Evolutionary conservation across 2,888 invertebrate species (phyloP).

Genomic region (Pheosia gnoma): DNA sequence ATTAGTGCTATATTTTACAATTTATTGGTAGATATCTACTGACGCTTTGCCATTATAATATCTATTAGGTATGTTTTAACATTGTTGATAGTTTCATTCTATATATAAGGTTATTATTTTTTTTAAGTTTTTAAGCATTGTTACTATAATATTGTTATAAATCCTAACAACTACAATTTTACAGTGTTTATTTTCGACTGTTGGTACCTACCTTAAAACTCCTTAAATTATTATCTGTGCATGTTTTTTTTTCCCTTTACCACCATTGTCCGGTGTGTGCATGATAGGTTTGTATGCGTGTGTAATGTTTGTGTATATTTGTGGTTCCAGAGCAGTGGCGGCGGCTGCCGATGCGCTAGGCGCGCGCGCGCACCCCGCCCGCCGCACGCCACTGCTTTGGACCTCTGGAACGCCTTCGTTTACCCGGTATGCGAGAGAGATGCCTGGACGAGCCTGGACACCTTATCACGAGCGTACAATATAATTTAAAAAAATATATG

Average conservation of each 20-base stretch:
- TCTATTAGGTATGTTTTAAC: no score
- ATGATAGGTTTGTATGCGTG: constrained; percentile 47
- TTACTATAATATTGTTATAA: neutral
- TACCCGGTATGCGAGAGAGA: constrained; percentile 85
- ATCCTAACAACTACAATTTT: no score
- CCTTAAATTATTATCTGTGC: constrained; percentile 15
- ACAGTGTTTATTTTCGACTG: constrained; percentile 18
- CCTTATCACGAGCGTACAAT: constrained; percentile 40
- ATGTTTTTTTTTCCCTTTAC: constrained; percentile 16
- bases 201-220: constrained; percentile 28
- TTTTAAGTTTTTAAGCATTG: constrained; percentile 4
- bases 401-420: constrained; percentile 86
- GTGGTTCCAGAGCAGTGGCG: constrained; percentile 85
- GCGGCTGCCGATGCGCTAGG: constrained; percentile 83
- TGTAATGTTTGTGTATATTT: constrained; percentile 79
- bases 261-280: constrained; percentile 31
- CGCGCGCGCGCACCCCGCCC: constrained; percentile 86
- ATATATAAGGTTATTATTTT: constrained; percentile 4
- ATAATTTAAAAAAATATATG: neutral
- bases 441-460: constrained; percentile 62
- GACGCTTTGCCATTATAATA: no score
- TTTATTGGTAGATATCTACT: no score
- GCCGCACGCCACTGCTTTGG: constrained; percentile 88
- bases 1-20: constrained; percentile 20
- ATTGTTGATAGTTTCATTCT: no score